Base-by-base conservation (phyloP, 2,888 invertebrate species). In the Epinotia demarniana region DNA sequence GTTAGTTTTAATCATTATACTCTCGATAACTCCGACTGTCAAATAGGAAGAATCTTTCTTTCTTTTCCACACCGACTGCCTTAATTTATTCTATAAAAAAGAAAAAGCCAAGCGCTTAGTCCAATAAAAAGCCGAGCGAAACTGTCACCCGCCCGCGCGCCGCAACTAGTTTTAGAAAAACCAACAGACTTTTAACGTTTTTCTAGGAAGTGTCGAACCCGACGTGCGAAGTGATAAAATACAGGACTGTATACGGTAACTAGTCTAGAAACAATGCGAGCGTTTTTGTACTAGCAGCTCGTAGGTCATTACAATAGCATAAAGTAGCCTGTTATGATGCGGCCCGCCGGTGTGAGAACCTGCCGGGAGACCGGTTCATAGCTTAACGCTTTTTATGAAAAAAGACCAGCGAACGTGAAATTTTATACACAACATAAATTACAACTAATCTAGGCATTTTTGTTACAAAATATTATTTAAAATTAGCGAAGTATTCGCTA, bases 281-380 rank as follows among this genome's bases (percentile, higher is more conserved):
- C 82, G 88, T 93, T 93, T 93, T 92, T 93, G 89, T 89, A 84
- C 75, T 85, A 86, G 88, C 89, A 85, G 84, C 89, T 87, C 87
- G 90, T 92, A 92, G 92, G 90, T 90, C 90, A 90, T 92, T 91
- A 93, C 92, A 92, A 93, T 92, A 89, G 92, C 90, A 90, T 91
- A 90, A 91, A 92, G 89, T 90, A 89, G 90, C 90, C 91, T 90
- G 92, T 91, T 92, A 92, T 92, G 91, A 91, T 88, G 88, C 89
- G 81, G 81, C 85, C 84, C 79, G 73, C 83, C 84, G 84, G 87
- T 88, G 88, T 88, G 89, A 87, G 89, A 90, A 89, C 88, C 84
- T 81, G 84, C 81, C 84, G 80, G 80, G 78, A 80, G 86, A 93
- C 92, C 90, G 91, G 93, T 93, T 92, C 85, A 77, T 81, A 86